Base-by-base conservation (phyloP, 2,113 vertebrate species). In the Solea solea region DNA sequence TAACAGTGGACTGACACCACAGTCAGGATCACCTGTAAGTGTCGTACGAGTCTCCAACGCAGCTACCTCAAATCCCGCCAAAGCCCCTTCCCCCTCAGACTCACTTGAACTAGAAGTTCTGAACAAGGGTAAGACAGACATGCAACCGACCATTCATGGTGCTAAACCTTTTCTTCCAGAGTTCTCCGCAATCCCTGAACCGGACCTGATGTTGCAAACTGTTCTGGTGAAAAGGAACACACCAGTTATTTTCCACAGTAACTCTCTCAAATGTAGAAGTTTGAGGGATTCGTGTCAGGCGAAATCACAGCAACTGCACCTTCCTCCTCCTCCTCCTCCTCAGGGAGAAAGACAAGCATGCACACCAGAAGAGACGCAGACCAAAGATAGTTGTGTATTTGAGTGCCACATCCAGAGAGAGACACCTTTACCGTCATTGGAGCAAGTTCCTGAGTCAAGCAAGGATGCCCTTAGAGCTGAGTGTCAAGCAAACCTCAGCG, bases 41-140 rank as follows among this genome's bases (percentile, higher is more conserved):
- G 87, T 71, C 62, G 62, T 75, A 65, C 66, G 56, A 57, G 66
- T 86, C 78, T 82, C 67, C 60, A 84, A 84, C 83, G 62, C 75
- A 86, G 82, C 91, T 91, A 93, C 91, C 92, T 92, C 91, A 92
- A 72, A 76, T 60, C 74, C 76, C 76, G 79, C 85, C 81, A 88
- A 89, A 89, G 77, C 83, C 71, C 81, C 74, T 27, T 62, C 74
- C 73, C 55, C 60, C 58, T 84, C 82, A 74, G 69, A 81, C 63
- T 72, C 72, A 58, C 60, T 46, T 72, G 69, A 76, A 39, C 51
- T 8, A 28, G 76, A 89, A 52, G 66, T 56, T 69, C 77, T 76
- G 66, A 86, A 64, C 54, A 70, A 72, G 65, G 69, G 40, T 65
- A 71, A 82, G 56, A 82, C 73, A 48, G 72, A 82, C 63, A 69